Percentiles rank a stretch among this genome's conserved stretches.
Conservation (phyloP, 2,888 invertebrate genomes). For the Apamea monoglypha region DNA sequence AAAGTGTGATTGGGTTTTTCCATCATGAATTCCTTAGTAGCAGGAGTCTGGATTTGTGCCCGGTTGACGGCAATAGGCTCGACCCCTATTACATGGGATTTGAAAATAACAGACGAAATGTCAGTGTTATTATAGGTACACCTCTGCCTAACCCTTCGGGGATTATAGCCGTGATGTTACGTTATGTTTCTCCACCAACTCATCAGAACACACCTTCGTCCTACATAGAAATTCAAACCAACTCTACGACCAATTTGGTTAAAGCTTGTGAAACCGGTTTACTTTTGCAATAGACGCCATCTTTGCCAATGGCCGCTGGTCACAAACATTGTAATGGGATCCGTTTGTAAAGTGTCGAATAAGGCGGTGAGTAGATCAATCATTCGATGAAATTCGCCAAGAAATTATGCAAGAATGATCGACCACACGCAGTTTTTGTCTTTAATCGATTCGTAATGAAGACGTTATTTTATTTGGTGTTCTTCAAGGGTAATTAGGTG, state of each 20-base stretch:
- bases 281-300: slow-evolving; percentile 49
- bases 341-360: slow-evolving; percentile 53
- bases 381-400: slow-evolving; percentile 49
- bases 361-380: slow-evolving; percentile 51
- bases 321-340: slow-evolving; percentile 51
- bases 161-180: background rate
- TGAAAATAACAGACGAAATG: background rate
- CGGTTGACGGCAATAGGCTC: background rate
- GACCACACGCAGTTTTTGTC: slow-evolving; percentile 46
- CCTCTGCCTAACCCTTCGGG: background rate
- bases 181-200: background rate
- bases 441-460: slow-evolving; percentile 42
- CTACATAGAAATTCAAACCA: slow-evolving; percentile 53
- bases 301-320: slow-evolving; percentile 46
- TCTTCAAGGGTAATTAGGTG: slow-evolving; percentile 21
- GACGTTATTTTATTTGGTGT: slow-evolving; percentile 32
- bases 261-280: slow-evolving; percentile 55
- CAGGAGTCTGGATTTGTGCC: background rate
- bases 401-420: slow-evolving; percentile 51
- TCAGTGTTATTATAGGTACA: background rate
- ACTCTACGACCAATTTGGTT: slow-evolving; percentile 52
- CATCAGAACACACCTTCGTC: slow-evolving; percentile 44
- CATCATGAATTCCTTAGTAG: background rate
- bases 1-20: background rate
- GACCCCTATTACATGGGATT: background rate